Evolutionary conservation across 2,888 invertebrate genomes (phyloP), one percentile per base, ranked within the genome.

Genomic region (Congeria kusceri): DNA sequence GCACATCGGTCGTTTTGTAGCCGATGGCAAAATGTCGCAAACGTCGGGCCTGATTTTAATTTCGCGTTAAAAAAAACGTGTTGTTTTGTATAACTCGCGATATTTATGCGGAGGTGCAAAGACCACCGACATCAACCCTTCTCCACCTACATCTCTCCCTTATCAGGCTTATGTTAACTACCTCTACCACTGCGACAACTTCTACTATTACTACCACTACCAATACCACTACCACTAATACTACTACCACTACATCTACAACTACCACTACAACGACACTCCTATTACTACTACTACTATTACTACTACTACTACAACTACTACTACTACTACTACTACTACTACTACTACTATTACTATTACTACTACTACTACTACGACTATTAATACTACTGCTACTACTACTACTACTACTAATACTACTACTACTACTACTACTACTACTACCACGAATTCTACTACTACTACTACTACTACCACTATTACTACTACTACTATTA

Each of bases 321-420:
- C 46, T 72, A 39, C 63, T 29, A 49, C 56, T 39, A 32, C 63
- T 25, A 59, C 53, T 56, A 65, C 65, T 53, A 64, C 56, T 57
- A 72, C 72, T 63, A 49, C 63, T 71, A 71, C 71, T 71, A 64
- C 71, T 71, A 71, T 53, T 49, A 71, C 71, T 64, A 71, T 49
- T 47, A 63, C 71, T 64, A 71, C 63, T 64, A 64, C 53, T 71
- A 71, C 56, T 71, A 47, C 71, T 71, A 64, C 49, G 4, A 20
- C 20, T 49, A 49, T 32, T 71, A 71, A 49, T 71, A 63, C 71
- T 53, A 64, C 71, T 64, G 64, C 63, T 53, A 49, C 71, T 64
- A 63, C 71, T 71, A 63, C 71, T 70, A 64, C 71, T 70, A 70
- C 71, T 70, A 70, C 71, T 64, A 64, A 62, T 70, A 70, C 71